phyloP scores from a whole-genome alignment of 2,797 vertebrate genomes.

The Propithecus deckenii region DNA sequence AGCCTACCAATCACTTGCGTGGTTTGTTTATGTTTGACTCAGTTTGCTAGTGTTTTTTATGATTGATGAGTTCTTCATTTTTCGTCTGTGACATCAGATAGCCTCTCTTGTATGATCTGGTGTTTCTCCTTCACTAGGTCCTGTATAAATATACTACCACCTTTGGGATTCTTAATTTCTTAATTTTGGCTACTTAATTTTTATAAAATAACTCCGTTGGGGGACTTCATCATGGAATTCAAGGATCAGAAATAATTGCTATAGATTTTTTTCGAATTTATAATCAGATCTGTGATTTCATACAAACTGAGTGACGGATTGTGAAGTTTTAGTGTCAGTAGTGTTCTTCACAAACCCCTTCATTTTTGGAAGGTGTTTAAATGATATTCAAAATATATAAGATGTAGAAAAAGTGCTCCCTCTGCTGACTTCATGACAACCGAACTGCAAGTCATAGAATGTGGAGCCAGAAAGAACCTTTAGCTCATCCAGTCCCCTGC shows the following conservation, averaged over 20 bases:
- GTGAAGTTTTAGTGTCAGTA: background rate
- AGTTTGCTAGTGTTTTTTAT: background rate
- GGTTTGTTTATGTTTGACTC: background rate
- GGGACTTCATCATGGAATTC: background rate
- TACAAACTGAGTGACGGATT: background rate
- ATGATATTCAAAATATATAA: background rate
- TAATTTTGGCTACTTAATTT: background rate
- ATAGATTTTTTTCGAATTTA: background rate
- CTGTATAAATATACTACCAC: background rate
- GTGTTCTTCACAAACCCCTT: background rate
- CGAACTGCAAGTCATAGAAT: background rate
- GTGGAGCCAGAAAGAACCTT: background rate
- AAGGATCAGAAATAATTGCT: constrained; percentile 26
- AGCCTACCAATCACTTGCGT: background rate
- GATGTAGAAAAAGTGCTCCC: constrained; percentile 75
- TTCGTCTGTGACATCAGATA: background rate
- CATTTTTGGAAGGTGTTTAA: background rate
- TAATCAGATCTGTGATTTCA: background rate
- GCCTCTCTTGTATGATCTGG: background rate
- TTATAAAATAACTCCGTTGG: background rate
- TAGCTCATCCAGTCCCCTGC: background rate
- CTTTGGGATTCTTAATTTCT: background rate
- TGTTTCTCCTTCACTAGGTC: background rate
- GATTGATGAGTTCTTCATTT: background rate
- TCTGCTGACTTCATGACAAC: constrained; percentile 69